Base-by-base conservation (phyloP, 1,140 invertebrate species). In the Hestina assimilis region DNA sequence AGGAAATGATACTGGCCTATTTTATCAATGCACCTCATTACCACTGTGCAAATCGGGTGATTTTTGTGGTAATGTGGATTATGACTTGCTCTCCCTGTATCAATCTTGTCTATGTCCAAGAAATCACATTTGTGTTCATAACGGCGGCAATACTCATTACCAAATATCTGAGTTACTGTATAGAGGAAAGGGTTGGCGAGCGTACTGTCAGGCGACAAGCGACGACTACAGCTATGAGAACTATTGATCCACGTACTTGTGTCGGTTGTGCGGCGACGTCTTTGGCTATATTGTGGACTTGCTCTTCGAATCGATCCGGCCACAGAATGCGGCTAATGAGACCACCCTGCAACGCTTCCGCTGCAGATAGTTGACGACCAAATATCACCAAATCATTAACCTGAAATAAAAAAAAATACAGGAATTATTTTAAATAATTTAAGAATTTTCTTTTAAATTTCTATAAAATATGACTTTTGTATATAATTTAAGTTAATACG, bases 281-380 rank as follows among this genome's bases (percentile, higher is more conserved):
- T 48, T 88, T 89, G 6, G 92, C 84, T n/a, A 92, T 90, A 9
- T 90, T 89, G 31, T 92, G 84, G 3, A 95, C 70, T 79, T 94
- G 92, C 52, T 92, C 90, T 50, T 91, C 88, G 75, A 94, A 94
- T 24, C 90, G 89, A 42, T 93, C 92, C 1, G 93, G 93, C 92
- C 93, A 94, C 14, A 95, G 72, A 14, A 93, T 89, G 73, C 92
- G 91, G 12, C 93, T 92, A 9, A 95, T 92, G 9, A 96, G 87
- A 2, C 95, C 94, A 59, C 90, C 90, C 23, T 90, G 89, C 33
- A 92, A 74, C 9, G 94, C 95, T 76, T 95, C 93, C 26, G 89
- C 90, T 1, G 94, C 93, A 3, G 93, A 94, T 62, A 96, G 71
- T 46, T 90, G 91, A 42, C 92, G 90, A 11, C 93, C 92, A 17